These are phyloP conservation scores for Heterochromis multidens DNA, from an alignment of 2,113 vertebrate genomes.

Conservation along the genomic window DNA sequence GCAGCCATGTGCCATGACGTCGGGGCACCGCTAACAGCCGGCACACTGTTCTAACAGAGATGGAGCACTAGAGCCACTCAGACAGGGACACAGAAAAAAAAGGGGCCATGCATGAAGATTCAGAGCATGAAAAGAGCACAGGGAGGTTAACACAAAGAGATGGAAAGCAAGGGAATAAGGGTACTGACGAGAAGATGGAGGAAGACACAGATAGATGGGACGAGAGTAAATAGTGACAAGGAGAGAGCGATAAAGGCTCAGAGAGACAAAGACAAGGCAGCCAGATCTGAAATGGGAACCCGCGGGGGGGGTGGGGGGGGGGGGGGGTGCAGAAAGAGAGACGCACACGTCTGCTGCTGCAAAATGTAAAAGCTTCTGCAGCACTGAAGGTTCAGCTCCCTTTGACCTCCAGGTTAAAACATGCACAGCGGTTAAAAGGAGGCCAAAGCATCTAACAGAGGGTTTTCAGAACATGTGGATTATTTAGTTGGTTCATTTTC, in stretches of 20 bases:
- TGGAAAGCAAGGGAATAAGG: constrained; percentile 2
- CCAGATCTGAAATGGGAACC: constrained; percentile 37
- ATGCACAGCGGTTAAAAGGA: constrained; percentile 16
- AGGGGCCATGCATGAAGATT: not conserved
- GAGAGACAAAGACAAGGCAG: constrained; percentile 12
- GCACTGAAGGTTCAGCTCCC: constrained; percentile 36
- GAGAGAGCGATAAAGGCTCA: constrained; percentile 1
- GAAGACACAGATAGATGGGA: constrained; percentile 16
- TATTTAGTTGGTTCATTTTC: constrained; percentile 26
- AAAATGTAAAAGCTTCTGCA: constrained; percentile 39
- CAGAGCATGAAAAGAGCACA: not conserved
- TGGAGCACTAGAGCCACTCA: constrained; percentile 32
- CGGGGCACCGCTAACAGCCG: constrained; percentile 47
- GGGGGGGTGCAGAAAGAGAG: not conserved
- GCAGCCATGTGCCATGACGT: constrained; percentile 66
- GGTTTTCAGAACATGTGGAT: constrained; percentile 11
- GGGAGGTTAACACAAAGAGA: constrained; percentile 11
- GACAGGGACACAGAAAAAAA: constrained; percentile 10
- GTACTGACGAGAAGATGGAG: constrained; percentile 30
- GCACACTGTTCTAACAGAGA: constrained; percentile 45
- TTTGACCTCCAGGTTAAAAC: constrained; percentile 37
- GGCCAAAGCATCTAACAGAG: not conserved
- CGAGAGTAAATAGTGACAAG: constrained; percentile 11
- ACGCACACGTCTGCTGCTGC: not conserved
- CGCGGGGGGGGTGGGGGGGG: not conserved